Percentiles rank a stretch among this genome's conserved stretches.
Evolutionary conservation across 2,888 invertebrate species (phyloP).

Genomic region (Acleris emargana): DNA sequence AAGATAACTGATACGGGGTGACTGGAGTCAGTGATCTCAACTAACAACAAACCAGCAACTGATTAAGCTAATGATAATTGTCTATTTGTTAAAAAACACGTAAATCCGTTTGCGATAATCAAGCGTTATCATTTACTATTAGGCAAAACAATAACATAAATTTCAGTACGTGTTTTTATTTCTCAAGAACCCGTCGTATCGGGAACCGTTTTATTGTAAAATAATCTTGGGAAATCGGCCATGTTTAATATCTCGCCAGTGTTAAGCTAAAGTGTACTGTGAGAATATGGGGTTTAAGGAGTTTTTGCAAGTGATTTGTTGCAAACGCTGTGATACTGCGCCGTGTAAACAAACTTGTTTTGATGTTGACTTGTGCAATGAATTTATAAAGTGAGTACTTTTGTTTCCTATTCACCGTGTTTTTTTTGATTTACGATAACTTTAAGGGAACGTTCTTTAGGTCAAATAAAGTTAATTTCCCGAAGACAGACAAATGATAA

Average conservation of each 20-base stretch:
- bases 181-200: conserved; percentile 19
- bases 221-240: conserved; percentile 6
- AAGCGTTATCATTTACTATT: conserved; percentile 20
- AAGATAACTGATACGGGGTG: too few species aligned
- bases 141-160: conserved; percentile 10
- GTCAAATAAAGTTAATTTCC: too few species aligned
- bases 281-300: conserved; percentile 35
- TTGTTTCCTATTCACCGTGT: background rate
- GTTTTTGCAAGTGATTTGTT: conserved; percentile 30
- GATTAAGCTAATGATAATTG: background rate
- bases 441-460: too few species aligned
- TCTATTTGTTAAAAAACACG: conserved; percentile 12
- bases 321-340: conserved; percentile 14
- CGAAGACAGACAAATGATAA: too few species aligned
- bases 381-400: conserved; percentile 30
- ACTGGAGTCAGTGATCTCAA: too few species aligned
- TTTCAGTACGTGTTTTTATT: conserved; percentile 29
- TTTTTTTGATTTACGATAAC: too few species aligned
- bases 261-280: conserved; percentile 12
- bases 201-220: conserved; percentile 2
- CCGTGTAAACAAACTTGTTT: conserved; percentile 20
- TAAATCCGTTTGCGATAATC: conserved; percentile 20
- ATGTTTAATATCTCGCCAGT: conserved; percentile 1
- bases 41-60: background rate
- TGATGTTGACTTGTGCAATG: conserved; percentile 19